phyloP scores from a whole-genome alignment of 2,113 vertebrate genomes.

The Cebus imitator region DNA sequence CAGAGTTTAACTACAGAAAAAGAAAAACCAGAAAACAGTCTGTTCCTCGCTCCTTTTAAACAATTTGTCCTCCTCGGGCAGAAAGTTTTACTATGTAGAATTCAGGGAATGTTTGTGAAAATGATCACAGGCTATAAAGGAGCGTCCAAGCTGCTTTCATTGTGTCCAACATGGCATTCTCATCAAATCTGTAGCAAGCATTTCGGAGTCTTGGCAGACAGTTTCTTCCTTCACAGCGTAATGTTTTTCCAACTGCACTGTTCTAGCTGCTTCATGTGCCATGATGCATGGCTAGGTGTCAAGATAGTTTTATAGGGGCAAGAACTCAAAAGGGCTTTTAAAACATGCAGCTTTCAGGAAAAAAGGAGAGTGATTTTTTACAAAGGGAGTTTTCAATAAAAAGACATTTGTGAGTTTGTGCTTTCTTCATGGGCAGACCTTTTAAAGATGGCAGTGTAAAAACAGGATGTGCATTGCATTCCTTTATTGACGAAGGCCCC shows the following conservation, averaged over 20 bases:
- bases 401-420: not conserved
- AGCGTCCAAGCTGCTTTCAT: not conserved
- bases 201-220: not conserved
- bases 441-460: not conserved
- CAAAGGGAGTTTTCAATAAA: slow-evolving; percentile 7
- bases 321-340: not conserved
- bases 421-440: not conserved
- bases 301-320: slow-evolving; percentile 18
- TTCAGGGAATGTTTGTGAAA: not conserved
- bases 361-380: not conserved
- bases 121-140: not conserved
- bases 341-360: not conserved
- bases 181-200: not conserved
- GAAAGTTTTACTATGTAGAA: not conserved
- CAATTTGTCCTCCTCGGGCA: not conserved
- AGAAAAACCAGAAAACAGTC: not conserved
- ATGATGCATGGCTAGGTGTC: not conserved
- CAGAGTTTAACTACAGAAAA: not conserved
- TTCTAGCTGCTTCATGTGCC: not conserved
- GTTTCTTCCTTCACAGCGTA: not conserved
- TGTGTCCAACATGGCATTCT: not conserved
- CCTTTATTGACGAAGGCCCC: not conserved
- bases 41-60: not conserved
- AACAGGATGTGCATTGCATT: not conserved
- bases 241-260: slow-evolving; percentile 31